Evolutionary conservation across 2,888 invertebrate species (phyloP).

Genomic region (Nineta flava): DNA sequence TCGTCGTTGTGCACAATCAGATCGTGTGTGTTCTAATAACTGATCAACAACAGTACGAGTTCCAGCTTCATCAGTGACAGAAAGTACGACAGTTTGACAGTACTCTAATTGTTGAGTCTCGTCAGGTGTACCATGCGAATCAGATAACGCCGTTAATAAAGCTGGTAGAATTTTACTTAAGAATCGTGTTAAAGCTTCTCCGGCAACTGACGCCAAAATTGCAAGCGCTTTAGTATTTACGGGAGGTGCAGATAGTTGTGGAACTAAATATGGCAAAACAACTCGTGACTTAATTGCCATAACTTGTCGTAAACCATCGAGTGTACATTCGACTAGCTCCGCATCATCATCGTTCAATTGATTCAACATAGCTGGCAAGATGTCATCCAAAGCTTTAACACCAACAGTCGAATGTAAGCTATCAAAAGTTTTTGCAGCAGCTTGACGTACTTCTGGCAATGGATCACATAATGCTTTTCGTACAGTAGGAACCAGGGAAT

Average conservation of each 20-base stretch:
- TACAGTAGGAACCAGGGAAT: slow-evolving; percentile 85
- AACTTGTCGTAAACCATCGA: slow-evolving; percentile 92
- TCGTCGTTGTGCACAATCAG: slow-evolving; percentile 43
- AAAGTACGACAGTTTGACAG: slow-evolving; percentile 83
- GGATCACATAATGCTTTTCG: slow-evolving; percentile 88
- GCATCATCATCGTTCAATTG: slow-evolving; percentile 66
- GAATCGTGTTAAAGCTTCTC: slow-evolving; percentile 80
- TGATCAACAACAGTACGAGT: slow-evolving; percentile 78
- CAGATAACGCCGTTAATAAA: slow-evolving; percentile 57
- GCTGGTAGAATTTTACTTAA: slow-evolving; percentile 86
- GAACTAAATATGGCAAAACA: slow-evolving; percentile 90
- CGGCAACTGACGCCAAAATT: slow-evolving; percentile 87
- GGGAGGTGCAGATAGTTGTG: slow-evolving; percentile 76
- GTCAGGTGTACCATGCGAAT: slow-evolving; percentile 46
- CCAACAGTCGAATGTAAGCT: slow-evolving; percentile 90
- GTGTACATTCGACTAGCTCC: slow-evolving; percentile 68
- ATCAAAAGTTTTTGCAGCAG: slow-evolving; percentile 95
- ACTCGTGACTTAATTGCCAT: slow-evolving; percentile 94
- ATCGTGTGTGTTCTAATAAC: slow-evolving; percentile 58
- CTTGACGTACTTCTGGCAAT: slow-evolving; percentile 77
- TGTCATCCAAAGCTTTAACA: slow-evolving; percentile 87
- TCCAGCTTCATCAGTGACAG: slow-evolving; percentile 77
- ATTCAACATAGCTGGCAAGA: slow-evolving; percentile 80
- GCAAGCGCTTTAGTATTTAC: slow-evolving; percentile 89
- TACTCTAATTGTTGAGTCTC: slow-evolving; percentile 70